A percentile compares a stretch with the other conserved stretches of the same genome.
Conservation (phyloP, 2,113 vertebrate genomes). For the Eulemur rufifrons region DNA sequence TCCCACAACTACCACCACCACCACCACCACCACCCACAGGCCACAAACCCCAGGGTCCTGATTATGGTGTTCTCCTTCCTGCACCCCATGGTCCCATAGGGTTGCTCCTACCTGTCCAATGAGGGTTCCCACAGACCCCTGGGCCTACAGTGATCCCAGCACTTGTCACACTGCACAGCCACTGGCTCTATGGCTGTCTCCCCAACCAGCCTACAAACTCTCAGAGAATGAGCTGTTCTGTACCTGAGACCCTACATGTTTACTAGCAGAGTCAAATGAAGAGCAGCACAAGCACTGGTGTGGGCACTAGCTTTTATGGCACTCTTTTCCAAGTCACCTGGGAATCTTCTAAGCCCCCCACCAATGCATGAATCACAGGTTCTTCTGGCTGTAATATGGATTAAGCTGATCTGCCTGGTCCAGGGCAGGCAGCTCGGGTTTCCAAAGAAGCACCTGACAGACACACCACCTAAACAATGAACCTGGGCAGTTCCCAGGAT, state of each 20-base stretch:
- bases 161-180: neutral
- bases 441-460: neutral
- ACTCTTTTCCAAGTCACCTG: neutral
- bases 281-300: neutral
- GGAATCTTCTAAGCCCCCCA: neutral
- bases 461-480: constrained; percentile 12
- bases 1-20: neutral
- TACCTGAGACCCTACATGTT: neutral
- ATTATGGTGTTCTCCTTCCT: neutral
- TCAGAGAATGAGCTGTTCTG: neutral
- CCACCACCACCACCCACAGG: rapidly evolving
- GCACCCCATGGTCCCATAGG: no score
- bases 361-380: neutral
- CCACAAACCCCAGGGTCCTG: neutral
- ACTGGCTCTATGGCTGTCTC: neutral
- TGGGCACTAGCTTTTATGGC: neutral
- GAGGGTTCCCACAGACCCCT: neutral
- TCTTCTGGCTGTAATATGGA: neutral
- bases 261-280: neutral
- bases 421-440: constrained; percentile 8
- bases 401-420: constrained; percentile 13
- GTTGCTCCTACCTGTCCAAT: neutral
- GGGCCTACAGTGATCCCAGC: neutral
- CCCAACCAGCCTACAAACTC: neutral
- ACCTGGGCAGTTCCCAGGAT: neutral